Evolutionary conservation across 2,797 vertebrate genomes (phyloP).

Genomic region (Sarcophilus harrisii): DNA sequence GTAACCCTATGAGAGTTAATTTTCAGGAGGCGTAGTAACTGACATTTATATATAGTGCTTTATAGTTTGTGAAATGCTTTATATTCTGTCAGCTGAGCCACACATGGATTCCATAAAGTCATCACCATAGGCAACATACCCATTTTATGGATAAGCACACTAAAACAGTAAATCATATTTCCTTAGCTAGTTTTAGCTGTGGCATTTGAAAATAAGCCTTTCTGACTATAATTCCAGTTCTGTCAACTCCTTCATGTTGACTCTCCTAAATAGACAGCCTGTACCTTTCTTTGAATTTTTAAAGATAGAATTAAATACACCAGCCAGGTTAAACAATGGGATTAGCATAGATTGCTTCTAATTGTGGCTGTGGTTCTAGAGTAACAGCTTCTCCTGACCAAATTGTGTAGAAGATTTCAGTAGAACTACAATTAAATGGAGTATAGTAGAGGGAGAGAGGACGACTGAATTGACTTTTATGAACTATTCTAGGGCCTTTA

Average conservation of each 20-base stretch:
- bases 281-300: conserved; percentile 57
- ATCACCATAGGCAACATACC: not conserved
- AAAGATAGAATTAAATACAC: conserved; percentile 46
- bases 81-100: not conserved
- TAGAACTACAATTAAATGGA: not conserved
- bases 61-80: not conserved
- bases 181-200: not conserved
- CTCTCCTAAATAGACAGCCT: not conserved
- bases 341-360: conserved; percentile 29
- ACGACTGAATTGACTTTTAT: conserved; percentile 12
- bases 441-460: not conserved
- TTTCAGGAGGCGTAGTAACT: conserved; percentile 9
- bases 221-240: not conserved
- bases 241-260: not conserved
- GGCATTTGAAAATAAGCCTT: not conserved
- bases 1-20: conserved; percentile 20
- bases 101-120: not conserved
- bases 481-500: not conserved
- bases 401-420: conserved; percentile 52
- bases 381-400: not conserved
- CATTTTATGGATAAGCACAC: not conserved
- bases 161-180: not conserved
- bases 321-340: conserved; percentile 24
- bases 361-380: conserved; percentile 16
- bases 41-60: not conserved